Evolutionary conservation across 1,140 invertebrate species (phyloP).

Genomic region (Drosophila bipectinata): DNA sequence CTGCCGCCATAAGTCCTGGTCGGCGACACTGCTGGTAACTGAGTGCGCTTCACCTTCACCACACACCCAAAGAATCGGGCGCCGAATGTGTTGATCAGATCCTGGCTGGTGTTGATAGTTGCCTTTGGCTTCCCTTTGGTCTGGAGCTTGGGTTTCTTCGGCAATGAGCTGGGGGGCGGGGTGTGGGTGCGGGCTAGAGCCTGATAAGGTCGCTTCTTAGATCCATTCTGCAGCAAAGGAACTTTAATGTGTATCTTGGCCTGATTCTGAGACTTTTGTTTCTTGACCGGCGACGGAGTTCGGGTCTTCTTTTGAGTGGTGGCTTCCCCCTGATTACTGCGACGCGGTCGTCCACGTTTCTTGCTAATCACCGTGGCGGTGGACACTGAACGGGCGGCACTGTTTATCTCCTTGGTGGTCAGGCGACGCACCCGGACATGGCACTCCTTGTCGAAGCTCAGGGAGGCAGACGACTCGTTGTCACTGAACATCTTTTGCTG

Average conservation of each 20-base stretch:
- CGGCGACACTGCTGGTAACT: conserved; percentile 7
- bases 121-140: background rate
- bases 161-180: conserved; percentile 30
- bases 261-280: background rate
- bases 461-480: conserved; percentile 5
- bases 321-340: background rate
- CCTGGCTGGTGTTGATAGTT: background rate
- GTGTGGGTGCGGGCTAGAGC: conserved; percentile 14
- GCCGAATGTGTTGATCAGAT: conserved; percentile 34
- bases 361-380: background rate
- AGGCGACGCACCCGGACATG: conserved; percentile 8
- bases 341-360: conserved; percentile 2
- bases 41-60: conserved; percentile 37
- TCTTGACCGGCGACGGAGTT: conserved; percentile 14
- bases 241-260: conserved; percentile 45
- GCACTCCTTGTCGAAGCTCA: background rate
- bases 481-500: conserved; percentile 69
- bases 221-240: conserved; percentile 20
- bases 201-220: background rate
- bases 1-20: background rate
- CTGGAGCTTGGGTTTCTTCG: background rate
- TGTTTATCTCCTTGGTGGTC: background rate
- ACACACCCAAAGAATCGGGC: conserved; percentile 36
- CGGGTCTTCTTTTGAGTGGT: background rate
- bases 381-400: background rate